These are phyloP conservation scores for Leucosticte australis DNA, from an alignment of 2,113 vertebrate species.

Conservation along the genomic window DNA sequence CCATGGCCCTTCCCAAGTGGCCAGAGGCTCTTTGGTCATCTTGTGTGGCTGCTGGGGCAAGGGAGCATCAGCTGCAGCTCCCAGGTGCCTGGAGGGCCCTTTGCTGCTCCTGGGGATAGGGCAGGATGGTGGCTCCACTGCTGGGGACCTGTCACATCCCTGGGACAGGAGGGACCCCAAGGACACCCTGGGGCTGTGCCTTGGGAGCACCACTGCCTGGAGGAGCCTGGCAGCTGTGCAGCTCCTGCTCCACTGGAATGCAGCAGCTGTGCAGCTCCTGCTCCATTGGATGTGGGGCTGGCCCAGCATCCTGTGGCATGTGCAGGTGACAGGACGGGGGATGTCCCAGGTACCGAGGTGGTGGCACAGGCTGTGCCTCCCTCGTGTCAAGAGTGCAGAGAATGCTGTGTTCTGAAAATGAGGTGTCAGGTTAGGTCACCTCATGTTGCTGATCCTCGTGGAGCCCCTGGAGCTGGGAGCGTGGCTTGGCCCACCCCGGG, in stretches of 20 bases:
- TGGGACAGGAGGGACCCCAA: not conserved
- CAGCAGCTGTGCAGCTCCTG: not conserved
- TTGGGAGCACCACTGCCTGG: not conserved
- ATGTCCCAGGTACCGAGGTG: rapidly evolving
- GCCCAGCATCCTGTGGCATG: rapidly evolving
- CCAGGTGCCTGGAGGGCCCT: rapidly evolving
- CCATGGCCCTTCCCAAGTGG: not conserved
- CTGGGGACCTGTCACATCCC: not conserved
- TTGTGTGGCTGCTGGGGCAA: not conserved
- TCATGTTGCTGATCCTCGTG: not conserved
- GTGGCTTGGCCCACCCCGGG: not conserved
- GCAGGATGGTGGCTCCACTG: not conserved
- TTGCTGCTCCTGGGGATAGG: not conserved
- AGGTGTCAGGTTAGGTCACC: not conserved
- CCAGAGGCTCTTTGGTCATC: not conserved
- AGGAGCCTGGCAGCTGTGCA: not conserved
- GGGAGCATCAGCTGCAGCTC: not conserved
- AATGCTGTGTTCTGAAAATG: rapidly evolving
- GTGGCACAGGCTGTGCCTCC: not conserved
- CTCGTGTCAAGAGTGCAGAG: rapidly evolving
- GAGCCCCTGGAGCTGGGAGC: rapidly evolving
- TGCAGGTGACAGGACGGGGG: not conserved
- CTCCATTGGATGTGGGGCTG: not conserved
- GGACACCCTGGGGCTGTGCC: not conserved
- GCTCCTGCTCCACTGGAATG: not conserved